Base-by-base conservation (phyloP, 2,888 invertebrate species). In the Argyresthia albistria region DNA sequence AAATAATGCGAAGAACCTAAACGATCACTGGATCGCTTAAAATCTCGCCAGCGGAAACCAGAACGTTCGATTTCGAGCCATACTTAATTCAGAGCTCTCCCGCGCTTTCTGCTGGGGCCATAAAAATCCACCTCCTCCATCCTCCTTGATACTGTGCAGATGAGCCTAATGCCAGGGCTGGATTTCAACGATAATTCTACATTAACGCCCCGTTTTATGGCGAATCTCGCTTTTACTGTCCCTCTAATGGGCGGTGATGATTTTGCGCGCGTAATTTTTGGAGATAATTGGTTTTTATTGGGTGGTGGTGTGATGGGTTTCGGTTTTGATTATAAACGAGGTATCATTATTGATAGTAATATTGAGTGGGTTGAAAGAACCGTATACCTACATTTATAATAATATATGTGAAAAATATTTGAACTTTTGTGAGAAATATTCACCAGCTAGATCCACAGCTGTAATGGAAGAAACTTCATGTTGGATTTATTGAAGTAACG, bases 201-300 rank as follows among this genome's bases (percentile, higher is more conserved):
- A 78, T 80, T 82, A 80, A 76, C 73, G 81, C 71, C 76, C 7
- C 75, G 70, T 77, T 86, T 84, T 82, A 84, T 77, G 76, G 80
- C 80, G 79, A 86, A 86, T 87, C 84, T 77, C 80, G 75, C 67
- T 70, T 71, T 83, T 79, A 81, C 66, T 73, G 70, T 60, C 62
- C 61, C 64, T 70, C 76, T 84, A 83, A 86, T 79, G 80, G 81
- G 69, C 59, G 62, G 77, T 75, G 73, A 79, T 79, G 78, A 80
- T 79, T 76, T 74, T 50, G 12, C 39, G 3, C n/a, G 12, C 15
- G 15, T 7, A 10, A 35, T 35, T 10, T 12, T 35, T 47, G 14
- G 14, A 25, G 25, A 25, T 25, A 25, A 25, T 25, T 25, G 25
- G 25, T 6, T 25, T 25, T 25, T 25, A 25, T 25, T 25, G 25